Conservation (phyloP, 2,797 vertebrate genomes). For the Australoheros facetus region DNA sequence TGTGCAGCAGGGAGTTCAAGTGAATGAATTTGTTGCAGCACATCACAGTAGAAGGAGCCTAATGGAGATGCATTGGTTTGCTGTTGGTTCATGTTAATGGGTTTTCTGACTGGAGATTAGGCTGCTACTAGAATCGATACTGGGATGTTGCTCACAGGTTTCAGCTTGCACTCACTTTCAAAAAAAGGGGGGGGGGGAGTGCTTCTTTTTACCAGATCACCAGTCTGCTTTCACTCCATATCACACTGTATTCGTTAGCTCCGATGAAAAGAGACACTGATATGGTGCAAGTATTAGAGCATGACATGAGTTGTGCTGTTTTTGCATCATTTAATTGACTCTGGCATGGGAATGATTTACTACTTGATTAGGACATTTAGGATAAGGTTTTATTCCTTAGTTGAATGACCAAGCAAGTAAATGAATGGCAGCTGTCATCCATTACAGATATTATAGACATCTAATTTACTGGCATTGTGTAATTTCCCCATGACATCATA, state of each 20-base stretch:
- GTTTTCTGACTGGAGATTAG: slow-evolving; percentile 13
- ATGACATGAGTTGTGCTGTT: slow-evolving; percentile 6
- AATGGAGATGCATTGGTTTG: slow-evolving; percentile 23
- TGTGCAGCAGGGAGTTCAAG: neutral
- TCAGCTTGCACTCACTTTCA: neutral
- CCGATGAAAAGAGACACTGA: slow-evolving; percentile 23
- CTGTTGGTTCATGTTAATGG: slow-evolving; percentile 12
- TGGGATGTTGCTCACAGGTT: slow-evolving; percentile 12
- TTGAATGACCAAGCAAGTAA: neutral
- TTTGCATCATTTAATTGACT: slow-evolving; percentile 29
- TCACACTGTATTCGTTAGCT: neutral
- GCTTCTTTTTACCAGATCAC: slow-evolving; percentile 7
- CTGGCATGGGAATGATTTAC: slow-evolving; percentile 4
- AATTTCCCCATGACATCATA: slow-evolving; percentile 19
- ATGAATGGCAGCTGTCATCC: slow-evolving; percentile 40
- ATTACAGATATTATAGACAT: neutral
- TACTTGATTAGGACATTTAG: neutral
- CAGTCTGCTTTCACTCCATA: neutral
- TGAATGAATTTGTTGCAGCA: slow-evolving; percentile 16
- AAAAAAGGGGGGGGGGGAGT: neutral
- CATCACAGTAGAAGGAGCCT: neutral
- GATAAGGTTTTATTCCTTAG: neutral
- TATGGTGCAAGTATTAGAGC: slow-evolving; percentile 14
- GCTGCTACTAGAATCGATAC: slow-evolving; percentile 15
- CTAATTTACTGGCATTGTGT: neutral